Base-by-base conservation (phyloP, 2,888 invertebrate genomes). In the Galerucella nymphaeae region DNA sequence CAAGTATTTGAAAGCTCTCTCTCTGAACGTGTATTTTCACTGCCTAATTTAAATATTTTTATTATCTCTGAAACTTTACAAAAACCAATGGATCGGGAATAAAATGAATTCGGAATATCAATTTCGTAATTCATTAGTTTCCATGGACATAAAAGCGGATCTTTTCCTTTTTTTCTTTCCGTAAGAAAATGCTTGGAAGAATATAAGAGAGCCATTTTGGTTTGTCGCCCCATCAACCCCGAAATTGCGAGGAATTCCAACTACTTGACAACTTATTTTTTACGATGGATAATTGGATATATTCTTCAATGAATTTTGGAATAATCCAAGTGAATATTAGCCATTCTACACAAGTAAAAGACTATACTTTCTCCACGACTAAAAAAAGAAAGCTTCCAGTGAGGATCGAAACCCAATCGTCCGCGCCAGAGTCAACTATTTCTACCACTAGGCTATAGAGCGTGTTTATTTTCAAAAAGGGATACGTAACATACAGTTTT, bases 121-220 rank as follows among this genome's bases (percentile, higher is more conserved):
- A 58, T 58, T 58, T 58, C 58, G 23, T 58, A 58, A 58, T 58
- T 58, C 58, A 58, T 58, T 58, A 30, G 58, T 23, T 58, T 20
- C 20, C 20, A 13, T n/a, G 30, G 30, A 58, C 58, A 30, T 58
- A 58, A 58, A 50, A 13, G 58, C n/a, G 16, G 20, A 30, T 58
- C 30, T 58, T 13, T 50, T 50, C 50, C 10, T 58, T 30, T 23
- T 58, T 30, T 30, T 30, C 9, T 38, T 8, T 38, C 8, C 30
- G 30, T 10, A 20, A 58, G 58, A 58, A 20, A 13, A 14, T 16
- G 20, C 23, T 58, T 5, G 30, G 58, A 30, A 23, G 20, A 58
- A 58, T 58, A 58, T 58, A 58, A 58, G 58, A 23, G 58, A 23
- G 58, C 30, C 20, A 58, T 58, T 30, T 58, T 30, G 58, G 58